A percentile compares a stretch with the other conserved stretches of the same genome.
phyloP scores from a whole-genome alignment of 1,140 invertebrate genomes.

The Tetragnatha versicolor region DNA sequence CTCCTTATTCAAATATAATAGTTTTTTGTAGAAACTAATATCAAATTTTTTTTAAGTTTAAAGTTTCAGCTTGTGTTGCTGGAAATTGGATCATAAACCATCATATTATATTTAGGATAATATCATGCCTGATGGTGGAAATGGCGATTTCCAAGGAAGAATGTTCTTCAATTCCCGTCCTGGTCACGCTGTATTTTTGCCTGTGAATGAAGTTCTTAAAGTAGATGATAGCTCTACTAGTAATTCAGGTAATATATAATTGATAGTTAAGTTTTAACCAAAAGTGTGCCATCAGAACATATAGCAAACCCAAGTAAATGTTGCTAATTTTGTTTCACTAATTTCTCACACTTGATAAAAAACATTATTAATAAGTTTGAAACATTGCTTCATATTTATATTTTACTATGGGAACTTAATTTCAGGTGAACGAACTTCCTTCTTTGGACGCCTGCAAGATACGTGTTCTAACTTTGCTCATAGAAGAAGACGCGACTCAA shows the following conservation, averaged over 20 bases:
- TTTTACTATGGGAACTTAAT: too few species aligned
- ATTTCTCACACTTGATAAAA: neutral
- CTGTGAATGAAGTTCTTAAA: slow-evolving; percentile 57
- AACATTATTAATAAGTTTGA: too few species aligned
- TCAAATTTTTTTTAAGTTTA: too few species aligned
- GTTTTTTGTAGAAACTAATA: neutral
- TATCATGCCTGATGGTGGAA: slow-evolving; percentile 61
- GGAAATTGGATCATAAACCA: too few species aligned
- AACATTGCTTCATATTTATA: too few species aligned
- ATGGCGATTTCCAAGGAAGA: slow-evolving; percentile 77
- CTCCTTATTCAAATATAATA: neutral
- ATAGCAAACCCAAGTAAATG: too few species aligned
- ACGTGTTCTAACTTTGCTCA: slow-evolving; percentile 46
- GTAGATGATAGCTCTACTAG: slow-evolving; percentile 1
- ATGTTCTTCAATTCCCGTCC: slow-evolving; percentile 77
- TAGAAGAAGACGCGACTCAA: slow-evolving; percentile 24
- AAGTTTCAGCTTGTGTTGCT: too few species aligned
- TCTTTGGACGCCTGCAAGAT: slow-evolving; percentile 40
- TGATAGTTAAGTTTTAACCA: too few species aligned
- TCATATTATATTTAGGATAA: slow-evolving; percentile 60
- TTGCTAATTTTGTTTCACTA: too few species aligned
- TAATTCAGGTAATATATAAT: too few species aligned
- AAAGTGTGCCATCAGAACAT: too few species aligned
- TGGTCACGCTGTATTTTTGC: slow-evolving; percentile 69
- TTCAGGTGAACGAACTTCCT: slow-evolving; percentile 32